A percentile compares a stretch with the other conserved stretches of the same genome.
phyloP scores from a whole-genome alignment of 2,113 vertebrate genomes.

The Isurus oxyrinchus region DNA sequence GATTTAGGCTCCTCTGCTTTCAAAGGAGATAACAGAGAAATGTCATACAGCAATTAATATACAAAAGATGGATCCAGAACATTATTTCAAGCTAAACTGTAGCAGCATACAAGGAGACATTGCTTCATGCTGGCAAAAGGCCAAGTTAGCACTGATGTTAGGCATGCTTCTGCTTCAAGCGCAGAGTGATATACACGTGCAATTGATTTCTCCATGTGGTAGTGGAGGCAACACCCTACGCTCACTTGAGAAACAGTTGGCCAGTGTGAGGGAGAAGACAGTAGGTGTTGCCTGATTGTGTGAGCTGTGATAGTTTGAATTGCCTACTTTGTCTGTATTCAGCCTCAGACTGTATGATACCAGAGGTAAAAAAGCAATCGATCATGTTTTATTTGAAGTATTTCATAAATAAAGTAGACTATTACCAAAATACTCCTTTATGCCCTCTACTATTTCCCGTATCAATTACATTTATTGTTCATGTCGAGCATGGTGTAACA shows the following conservation, averaged over 20 bases:
- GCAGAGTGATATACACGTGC: neutral
- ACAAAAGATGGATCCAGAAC: neutral
- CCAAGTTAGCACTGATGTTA: neutral
- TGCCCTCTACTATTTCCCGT: neutral
- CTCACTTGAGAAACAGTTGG: neutral
- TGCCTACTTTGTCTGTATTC: neutral
- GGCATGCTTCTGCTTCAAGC: neutral
- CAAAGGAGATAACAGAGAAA: neutral
- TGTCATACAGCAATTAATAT: neutral
- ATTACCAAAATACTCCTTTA: neutral
- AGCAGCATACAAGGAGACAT: neutral
- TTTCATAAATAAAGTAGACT: constrained; percentile 15
- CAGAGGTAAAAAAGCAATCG: neutral
- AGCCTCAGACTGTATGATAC: too few species aligned
- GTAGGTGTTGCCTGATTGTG: neutral
- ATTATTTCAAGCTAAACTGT: neutral
- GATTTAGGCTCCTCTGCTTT: neutral
- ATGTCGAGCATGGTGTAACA: neutral
- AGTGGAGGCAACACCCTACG: neutral
- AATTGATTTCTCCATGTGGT: neutral
- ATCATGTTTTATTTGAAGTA: neutral
- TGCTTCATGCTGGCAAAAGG: neutral
- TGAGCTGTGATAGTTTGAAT: neutral
- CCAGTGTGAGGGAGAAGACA: neutral
- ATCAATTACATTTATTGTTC: constrained; percentile 12